Percentiles rank a stretch among this genome's conserved stretches.
phyloP scores from a whole-genome alignment of 2,888 invertebrate species.

The Lithophane ornitopus region DNA sequence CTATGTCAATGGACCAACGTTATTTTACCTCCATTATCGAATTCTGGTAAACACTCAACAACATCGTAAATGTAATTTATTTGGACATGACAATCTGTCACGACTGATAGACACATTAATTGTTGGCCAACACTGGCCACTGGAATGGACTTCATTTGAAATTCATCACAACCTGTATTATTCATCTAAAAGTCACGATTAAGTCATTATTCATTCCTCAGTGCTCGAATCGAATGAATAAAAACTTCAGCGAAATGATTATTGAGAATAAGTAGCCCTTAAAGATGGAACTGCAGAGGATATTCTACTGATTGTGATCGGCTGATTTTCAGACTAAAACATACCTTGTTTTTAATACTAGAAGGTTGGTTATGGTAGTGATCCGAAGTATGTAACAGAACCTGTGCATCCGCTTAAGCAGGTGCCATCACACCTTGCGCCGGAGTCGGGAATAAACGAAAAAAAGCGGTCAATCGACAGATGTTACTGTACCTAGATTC shows the following conservation, averaged over 20 bases:
- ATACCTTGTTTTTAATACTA: background rate
- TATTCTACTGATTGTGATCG: conserved; percentile 15
- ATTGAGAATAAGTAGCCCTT: conserved; percentile 43
- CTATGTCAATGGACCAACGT: conserved; percentile 28
- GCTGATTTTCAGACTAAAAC: conserved; percentile 36
- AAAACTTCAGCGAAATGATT: conserved; percentile 46
- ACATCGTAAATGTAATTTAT: conserved; percentile 26
- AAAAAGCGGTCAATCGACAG: conserved; percentile 68
- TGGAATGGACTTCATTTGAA: conserved; percentile 46
- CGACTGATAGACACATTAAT: conserved; percentile 47
- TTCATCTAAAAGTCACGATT: conserved; percentile 69
- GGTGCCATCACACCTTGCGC: conserved; percentile 80
- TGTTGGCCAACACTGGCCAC: conserved; percentile 35
- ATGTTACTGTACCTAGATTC: conserved; percentile 67
- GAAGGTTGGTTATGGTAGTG: conserved; percentile 35
- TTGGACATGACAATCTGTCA: conserved; percentile 47
- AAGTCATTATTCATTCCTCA: conserved; percentile 66
- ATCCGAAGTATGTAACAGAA: conserved; percentile 47
- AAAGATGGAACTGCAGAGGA: conserved; percentile 40
- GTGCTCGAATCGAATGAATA: conserved; percentile 58
- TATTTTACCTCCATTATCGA: conserved; percentile 8
- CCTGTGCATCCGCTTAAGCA: conserved; percentile 72
- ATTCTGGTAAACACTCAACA: conserved; percentile 21
- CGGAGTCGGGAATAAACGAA: conserved; percentile 64
- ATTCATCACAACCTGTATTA: conserved; percentile 55